Evolutionary conservation across 2,797 vertebrate genomes (phyloP), one percentile per base, ranked within the genome.

Genomic region (Platyrinchus mystaceus): DNA sequence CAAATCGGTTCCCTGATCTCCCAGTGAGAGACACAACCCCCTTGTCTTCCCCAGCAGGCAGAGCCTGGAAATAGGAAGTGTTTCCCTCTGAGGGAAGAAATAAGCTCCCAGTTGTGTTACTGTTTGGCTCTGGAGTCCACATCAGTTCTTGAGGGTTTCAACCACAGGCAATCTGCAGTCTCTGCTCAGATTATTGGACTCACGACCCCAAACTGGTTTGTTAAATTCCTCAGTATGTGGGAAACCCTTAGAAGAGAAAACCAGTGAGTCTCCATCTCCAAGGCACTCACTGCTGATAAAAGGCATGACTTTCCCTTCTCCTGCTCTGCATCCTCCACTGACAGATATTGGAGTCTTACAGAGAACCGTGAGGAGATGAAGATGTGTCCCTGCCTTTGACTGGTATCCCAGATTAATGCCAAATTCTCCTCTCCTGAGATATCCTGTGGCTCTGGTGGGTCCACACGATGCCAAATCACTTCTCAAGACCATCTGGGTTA

Each of bases 11-110:
- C 22, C 24, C 34, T 32, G 24, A 50, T 82, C 30, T 92, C 17
- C 17, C 81, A 37, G 52, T 0, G 0, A 26, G 13, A 70, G n/a
- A 50, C 1, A 2, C 23, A 43, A 56, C 13, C 2, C 14, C 4
- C 22, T 66, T 0, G 0, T 39, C 53, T 76, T 75, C 24, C n/a
- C 22, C 34, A 64, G 34, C 56, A 77, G 44, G 60, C 23, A 14
- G 44, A 71, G 6, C 21, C 30, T 41, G 28, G 32, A 47, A 52
- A 75, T 23, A 39, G 56, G 52, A 55, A 34, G 69, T 7, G 2
- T 43, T 73, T 53, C 75, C 30, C 14, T 76, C 39, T 32, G 78
- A 58, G 43, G 1, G 12, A 75, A 10, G 36, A 41, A 21, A 32
- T 34, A 32, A 59, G 27, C 8, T 82, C 59, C 21, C 24, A 8